Evolutionary conservation across 1,140 invertebrate species (phyloP), one percentile per base, ranked within the genome.

Genomic region (Drosophila sp.): DNA sequence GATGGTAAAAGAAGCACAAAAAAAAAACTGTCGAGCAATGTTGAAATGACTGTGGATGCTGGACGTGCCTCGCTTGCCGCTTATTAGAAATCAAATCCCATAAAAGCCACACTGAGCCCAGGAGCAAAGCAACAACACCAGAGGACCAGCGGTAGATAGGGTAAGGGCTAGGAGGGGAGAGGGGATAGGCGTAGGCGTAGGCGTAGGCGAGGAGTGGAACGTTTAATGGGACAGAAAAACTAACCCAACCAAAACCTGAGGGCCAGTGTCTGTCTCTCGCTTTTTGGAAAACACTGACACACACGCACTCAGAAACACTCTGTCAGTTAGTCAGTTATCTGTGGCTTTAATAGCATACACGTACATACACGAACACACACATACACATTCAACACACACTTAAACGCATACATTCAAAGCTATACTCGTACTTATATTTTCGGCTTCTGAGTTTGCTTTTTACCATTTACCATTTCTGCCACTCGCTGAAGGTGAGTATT

Each of bases 11-110:
- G 7, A 0, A 13, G 13, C 4, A 13, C 34, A 38, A 21, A 45
- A 73, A 51, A 54, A 53, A 51, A 51, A 71, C 18, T 36, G 38
- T 14, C 41, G 58, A 46, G 61, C 34, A 50, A 41, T 50, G 61
- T 27, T 56, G 41, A 71, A 71, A 71, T 46, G 75, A 29, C 53
- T 69, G 45, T 66, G 73, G 76, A 84, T 70, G 53, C 67, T 66
- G 78, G 76, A 86, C 81, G 82, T 86, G 81, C 81, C 81, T 86
- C 75, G 82, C 78, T 86, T 86, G 81, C 81, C 82, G 81, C 81
- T 86, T 86, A 86, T 86, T 86, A 87, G 81, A 86, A 86, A 86
- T 86, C 81, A 86, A 86, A 86, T 86, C 82, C 81, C 82, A 87
- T 86, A 81, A 87, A 86, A 86, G 81, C 82, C 81, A 81, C 81